These are phyloP conservation scores for Drosophila cracens DNA, from an alignment of 2,888 invertebrate genomes.

Conservation along the genomic window DNA sequence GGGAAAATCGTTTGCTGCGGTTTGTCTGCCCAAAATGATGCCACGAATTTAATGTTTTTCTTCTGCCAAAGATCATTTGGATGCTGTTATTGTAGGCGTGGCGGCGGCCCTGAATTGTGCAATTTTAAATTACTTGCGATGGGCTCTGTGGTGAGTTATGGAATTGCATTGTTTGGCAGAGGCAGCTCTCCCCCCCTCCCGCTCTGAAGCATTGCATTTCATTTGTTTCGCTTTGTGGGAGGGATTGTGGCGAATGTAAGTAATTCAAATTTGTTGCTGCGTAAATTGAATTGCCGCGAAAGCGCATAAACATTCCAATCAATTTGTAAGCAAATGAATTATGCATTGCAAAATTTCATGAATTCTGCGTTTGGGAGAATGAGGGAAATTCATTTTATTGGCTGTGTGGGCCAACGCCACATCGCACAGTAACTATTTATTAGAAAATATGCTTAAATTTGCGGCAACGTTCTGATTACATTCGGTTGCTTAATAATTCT, in stretches of 20 bases:
- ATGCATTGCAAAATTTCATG: slow-evolving; percentile 59
- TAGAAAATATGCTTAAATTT: slow-evolving; percentile 15
- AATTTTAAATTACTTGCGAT: slow-evolving; percentile 65
- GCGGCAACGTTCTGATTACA: neutral
- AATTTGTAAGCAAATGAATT: slow-evolving; percentile 70
- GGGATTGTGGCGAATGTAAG: slow-evolving; percentile 25
- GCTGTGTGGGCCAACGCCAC: slow-evolving; percentile 1
- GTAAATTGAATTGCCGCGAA: slow-evolving; percentile 64
- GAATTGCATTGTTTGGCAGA: slow-evolving; percentile 50
- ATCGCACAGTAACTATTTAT: slow-evolving; percentile 10
- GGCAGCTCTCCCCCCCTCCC: neutral
- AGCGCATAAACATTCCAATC: slow-evolving; percentile 70
- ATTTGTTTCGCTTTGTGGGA: slow-evolving; percentile 41
- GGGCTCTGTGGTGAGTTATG: slow-evolving; percentile 47
- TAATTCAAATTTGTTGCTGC: slow-evolving; percentile 69
- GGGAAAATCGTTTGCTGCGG: slow-evolving; percentile 67
- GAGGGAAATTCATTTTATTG: slow-evolving; percentile 34
- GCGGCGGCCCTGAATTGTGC: slow-evolving; percentile 30
- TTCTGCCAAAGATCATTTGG: slow-evolving; percentile 27
- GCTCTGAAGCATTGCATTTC: slow-evolving; percentile 42
- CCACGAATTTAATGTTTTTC: slow-evolving; percentile 9
- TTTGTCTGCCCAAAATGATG: slow-evolving; percentile 54
- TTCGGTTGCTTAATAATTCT: neutral
- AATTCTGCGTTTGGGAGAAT: slow-evolving; percentile 27
- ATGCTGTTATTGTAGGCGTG: slow-evolving; percentile 47